A percentile compares a stretch with the other conserved stretches of the same genome.
These are phyloP conservation scores for Nyctibius grandis DNA, from an alignment of 2,797 vertebrate species.

Conservation along the genomic window DNA sequence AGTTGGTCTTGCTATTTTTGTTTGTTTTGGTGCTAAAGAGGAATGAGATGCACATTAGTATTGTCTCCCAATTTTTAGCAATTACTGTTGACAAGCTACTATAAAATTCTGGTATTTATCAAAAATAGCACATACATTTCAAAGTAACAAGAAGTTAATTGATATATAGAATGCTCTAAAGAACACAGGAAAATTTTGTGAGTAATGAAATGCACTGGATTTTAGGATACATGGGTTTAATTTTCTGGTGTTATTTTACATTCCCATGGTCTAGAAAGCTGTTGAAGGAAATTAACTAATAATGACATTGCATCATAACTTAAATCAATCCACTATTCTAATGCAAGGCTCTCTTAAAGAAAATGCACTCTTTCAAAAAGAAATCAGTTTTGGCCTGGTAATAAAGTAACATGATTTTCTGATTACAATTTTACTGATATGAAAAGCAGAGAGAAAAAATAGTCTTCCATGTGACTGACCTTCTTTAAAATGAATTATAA, in stretches of 20 bases:
- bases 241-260: background rate
- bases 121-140: conserved; percentile 11
- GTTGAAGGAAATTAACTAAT: background rate
- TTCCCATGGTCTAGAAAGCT: background rate
- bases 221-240: background rate
- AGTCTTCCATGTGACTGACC: background rate
- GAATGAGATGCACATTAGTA: background rate
- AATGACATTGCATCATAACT: background rate
- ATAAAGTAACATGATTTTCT: background rate
- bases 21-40: conserved; percentile 16
- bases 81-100: conserved; percentile 11
- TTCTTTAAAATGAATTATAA: background rate
- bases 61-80: background rate
- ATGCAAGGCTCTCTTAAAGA: background rate
- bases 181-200: background rate
- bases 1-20: conserved; percentile 21
- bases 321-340: background rate
- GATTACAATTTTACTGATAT: background rate
- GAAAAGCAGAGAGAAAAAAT: background rate
- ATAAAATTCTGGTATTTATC: background rate
- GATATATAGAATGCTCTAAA: background rate
- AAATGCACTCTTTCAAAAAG: background rate
- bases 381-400: background rate
- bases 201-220: background rate
- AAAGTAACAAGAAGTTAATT: background rate